Conservation (phyloP, 2,888 invertebrate genomes). For the Caenorhabditis sulstoni region DNA sequence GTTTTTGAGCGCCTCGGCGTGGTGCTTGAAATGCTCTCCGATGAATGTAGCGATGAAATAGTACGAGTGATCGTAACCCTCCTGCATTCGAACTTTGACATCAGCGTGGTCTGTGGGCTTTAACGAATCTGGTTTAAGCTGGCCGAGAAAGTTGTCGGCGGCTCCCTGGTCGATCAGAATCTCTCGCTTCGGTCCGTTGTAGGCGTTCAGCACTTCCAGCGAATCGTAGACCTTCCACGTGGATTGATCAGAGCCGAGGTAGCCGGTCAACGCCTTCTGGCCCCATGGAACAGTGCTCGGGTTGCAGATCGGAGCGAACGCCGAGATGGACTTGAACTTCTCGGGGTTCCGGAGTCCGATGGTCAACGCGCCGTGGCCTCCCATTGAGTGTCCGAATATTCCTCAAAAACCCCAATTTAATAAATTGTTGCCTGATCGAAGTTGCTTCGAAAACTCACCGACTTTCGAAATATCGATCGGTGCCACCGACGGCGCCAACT, state of each 20-base stretch:
- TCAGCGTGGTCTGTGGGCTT: slow-evolving; percentile 38
- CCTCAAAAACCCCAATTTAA: slow-evolving; percentile 67
- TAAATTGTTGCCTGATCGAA: no score
- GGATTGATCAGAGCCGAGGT: slow-evolving; percentile 83
- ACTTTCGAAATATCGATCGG: slow-evolving; percentile 54
- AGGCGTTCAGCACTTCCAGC: slow-evolving; percentile 88
- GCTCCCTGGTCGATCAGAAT: slow-evolving; percentile 87
- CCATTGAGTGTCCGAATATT: slow-evolving; percentile 86
- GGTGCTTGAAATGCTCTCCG: slow-evolving; percentile 92
- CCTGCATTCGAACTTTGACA: slow-evolving; percentile 58
- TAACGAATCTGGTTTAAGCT: slow-evolving; percentile 67
- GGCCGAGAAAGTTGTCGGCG: slow-evolving; percentile 67
- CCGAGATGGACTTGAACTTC: slow-evolving; percentile 88
- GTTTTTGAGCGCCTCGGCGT: slow-evolving; percentile 83
- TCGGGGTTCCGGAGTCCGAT: slow-evolving; percentile 84
- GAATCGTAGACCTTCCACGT: slow-evolving; percentile 88
- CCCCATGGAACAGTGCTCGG: slow-evolving; percentile 92
- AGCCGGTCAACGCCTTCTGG: slow-evolving; percentile 81
- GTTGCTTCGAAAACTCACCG: slow-evolving; percentile 21
- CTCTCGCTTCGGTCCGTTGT: slow-evolving; percentile 89
- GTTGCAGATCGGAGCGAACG: slow-evolving; percentile 95
- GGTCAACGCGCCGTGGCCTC: slow-evolving; percentile 93
- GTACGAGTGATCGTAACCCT: slow-evolving; percentile 96
- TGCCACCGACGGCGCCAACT: slow-evolving; percentile 51
- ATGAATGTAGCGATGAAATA: slow-evolving; percentile 93